Evolutionary conservation across 92 coral and sea anemone genomes (phyloP).

Genomic region (Anthopleura xanthogrammica): DNA sequence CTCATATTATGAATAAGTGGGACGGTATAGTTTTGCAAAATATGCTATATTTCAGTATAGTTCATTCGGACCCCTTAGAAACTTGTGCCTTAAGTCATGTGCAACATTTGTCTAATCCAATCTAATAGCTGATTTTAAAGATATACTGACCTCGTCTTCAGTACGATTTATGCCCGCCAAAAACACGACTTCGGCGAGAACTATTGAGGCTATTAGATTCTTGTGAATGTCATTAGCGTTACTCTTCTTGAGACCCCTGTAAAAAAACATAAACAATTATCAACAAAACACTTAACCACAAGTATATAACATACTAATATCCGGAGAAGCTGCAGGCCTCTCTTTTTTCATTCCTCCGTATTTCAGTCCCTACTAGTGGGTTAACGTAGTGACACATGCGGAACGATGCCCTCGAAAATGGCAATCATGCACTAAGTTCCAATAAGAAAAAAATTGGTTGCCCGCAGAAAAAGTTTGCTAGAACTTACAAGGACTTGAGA

Average conservation of each 20-base stretch:
- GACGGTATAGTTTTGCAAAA: background rate
- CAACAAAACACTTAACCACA: background rate
- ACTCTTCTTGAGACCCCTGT: constrained; percentile 82
- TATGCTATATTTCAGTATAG: background rate
- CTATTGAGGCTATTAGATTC: constrained; percentile 77
- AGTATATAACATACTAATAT: background rate
- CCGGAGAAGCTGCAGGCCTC: too few species aligned
- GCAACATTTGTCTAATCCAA: background rate
- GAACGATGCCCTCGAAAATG: too few species aligned
- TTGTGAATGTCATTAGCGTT: constrained; percentile 85
- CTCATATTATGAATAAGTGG: too few species aligned
- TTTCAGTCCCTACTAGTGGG: too few species aligned
- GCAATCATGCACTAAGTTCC: too few species aligned
- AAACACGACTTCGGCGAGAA: constrained; percentile 86
- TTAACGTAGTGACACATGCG: too few species aligned
- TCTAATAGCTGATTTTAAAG: background rate
- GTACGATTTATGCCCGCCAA: constrained; percentile 88
- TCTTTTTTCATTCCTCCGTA: too few species aligned
- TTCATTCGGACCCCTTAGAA: background rate
- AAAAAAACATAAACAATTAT: background rate
- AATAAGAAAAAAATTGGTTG: too few species aligned
- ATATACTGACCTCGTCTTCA: constrained; percentile 60
- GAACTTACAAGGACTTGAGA: too few species aligned
- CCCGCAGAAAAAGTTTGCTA: too few species aligned
- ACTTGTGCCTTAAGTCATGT: background rate